Base-by-base conservation (phyloP, 2,888 invertebrate genomes). In the Dicranocentrus wangi region DNA sequence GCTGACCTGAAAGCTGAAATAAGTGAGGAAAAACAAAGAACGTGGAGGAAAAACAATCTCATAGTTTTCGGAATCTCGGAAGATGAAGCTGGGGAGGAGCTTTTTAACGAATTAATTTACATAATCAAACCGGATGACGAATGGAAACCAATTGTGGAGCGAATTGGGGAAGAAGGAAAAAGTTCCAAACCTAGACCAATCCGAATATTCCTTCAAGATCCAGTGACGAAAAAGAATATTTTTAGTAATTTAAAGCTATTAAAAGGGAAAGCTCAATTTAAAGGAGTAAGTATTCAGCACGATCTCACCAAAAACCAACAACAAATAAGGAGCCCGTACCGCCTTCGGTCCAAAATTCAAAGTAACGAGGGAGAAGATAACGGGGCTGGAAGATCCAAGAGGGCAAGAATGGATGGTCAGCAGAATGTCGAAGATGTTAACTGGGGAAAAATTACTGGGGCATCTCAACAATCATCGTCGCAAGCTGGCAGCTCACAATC, bases 261-360 rank as follows among this genome's bases (percentile, higher is more conserved):
- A n/a, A 69, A 51, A 27, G 68, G 19, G 5, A 17, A 51, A 17
- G 51, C 25, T 25, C 13, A 53, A 19, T 51, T 51, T 19, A 25
- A 28, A 21, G 19, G 19, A n/a, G 53, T 69, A n/a, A 51, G 53
- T 17, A 28, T 69, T 13, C 10, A 5, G 19, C 25, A 51, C 17
- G 68, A 69, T 19, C 15, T 51, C 1, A 69, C 68, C 15, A 69
- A 10, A 53, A 1, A 1, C 3, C 68, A 69, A 25, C 58, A 27
- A n/a, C 10, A 13, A 51, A n/a, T n/a, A 17, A 7, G 51, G n/a
- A 51, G n/a, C n/a, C 51, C 10, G 10, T 10, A 39, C 13, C 39
- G n/a, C n/a, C n/a, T n/a, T n/a, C n/a, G n/a, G n/a, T n/a, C n/a
- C n/a, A n/a, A n/a, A n/a, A n/a, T n/a, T n/a, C n/a, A n/a, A n/a